Conservation (phyloP, 2,888 invertebrate genomes). For the Salticus scenicus region DNA sequence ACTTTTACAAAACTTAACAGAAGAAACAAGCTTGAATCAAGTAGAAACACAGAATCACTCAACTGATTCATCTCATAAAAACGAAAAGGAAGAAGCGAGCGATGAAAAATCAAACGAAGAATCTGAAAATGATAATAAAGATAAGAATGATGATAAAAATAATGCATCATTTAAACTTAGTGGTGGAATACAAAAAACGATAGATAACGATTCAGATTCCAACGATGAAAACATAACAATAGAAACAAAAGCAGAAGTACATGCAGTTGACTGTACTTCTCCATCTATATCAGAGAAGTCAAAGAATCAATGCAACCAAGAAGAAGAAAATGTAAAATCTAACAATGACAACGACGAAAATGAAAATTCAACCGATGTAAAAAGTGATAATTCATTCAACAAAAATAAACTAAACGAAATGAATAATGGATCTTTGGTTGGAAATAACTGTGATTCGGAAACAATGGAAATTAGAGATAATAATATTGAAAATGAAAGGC, state of each 20-base stretch:
- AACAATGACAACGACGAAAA: not conserved
- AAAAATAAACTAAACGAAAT: not conserved
- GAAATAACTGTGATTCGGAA: constrained; percentile 24
- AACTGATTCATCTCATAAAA: too few relatives aligned
- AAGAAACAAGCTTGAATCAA: too few relatives aligned
- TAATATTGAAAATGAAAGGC: constrained; percentile 19
- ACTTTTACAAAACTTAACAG: too few relatives aligned
- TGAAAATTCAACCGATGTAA: not conserved
- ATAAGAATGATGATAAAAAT: not conserved
- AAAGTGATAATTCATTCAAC: not conserved
- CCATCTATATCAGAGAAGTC: constrained; percentile 4
- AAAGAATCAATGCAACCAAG: not conserved
- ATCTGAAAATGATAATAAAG: not conserved
- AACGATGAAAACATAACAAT: constrained; percentile 48
- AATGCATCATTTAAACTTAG: not conserved
- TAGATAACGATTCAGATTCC: constrained; percentile 56
- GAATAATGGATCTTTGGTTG: not conserved
- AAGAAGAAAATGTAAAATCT: not conserved
- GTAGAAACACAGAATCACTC: too few relatives aligned
- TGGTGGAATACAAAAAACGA: not conserved
- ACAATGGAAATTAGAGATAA: constrained; percentile 22
- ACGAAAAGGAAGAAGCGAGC: too few relatives aligned
- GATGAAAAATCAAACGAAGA: not conserved
- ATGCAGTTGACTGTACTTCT: constrained; percentile 44
- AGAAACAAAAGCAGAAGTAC: constrained; percentile 48